Evolutionary conservation across 2,797 vertebrate species (phyloP).

Genomic region (Pangasius larnaudii): DNA sequence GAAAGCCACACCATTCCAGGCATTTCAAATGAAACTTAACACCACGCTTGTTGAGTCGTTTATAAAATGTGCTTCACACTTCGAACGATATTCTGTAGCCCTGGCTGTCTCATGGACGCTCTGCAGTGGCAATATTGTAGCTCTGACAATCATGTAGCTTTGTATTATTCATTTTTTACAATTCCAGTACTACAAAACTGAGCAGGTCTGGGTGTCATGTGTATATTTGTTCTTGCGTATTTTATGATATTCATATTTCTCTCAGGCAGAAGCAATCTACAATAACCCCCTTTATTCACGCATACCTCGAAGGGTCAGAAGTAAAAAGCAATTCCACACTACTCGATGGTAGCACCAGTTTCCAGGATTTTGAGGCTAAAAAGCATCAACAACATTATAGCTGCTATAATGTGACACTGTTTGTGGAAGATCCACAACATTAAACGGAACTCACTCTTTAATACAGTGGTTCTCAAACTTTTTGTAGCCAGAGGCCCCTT

Average conservation of each 20-base stretch:
- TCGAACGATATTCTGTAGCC: background rate
- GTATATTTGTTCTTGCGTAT: background rate
- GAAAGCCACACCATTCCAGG: background rate
- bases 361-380: background rate
- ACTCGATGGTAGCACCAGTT: background rate
- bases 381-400: background rate
- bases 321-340: background rate
- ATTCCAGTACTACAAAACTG: background rate
- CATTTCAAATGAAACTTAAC: background rate
- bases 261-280: slow-evolving; percentile 20
- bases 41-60: background rate
- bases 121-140: slow-evolving; percentile 71
- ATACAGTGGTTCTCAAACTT: background rate
- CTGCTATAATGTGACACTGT: background rate
- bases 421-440: background rate
- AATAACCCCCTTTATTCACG: slow-evolving; percentile 1
- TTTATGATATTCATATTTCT: slow-evolving; percentile 32
- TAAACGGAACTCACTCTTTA: background rate
- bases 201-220: background rate
- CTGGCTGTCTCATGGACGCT: slow-evolving; percentile 14
- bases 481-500: background rate
- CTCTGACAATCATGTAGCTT: slow-evolving; percentile 70
- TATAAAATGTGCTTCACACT: background rate
- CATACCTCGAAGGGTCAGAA: background rate
- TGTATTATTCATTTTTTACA: slow-evolving; percentile 11